phyloP scores from a whole-genome alignment of 2,888 invertebrate species.

The Pyrrhia umbra region DNA sequence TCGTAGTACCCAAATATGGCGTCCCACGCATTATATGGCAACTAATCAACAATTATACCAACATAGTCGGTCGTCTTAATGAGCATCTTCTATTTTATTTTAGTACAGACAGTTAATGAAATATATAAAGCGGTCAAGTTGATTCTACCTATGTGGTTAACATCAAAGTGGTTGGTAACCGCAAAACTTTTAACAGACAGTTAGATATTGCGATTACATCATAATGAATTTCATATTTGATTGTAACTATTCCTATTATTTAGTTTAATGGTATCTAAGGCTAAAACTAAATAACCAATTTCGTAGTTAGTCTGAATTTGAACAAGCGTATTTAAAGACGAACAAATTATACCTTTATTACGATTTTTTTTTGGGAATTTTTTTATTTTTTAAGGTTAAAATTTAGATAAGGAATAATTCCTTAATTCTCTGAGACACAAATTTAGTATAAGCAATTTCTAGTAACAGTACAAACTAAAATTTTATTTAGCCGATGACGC shows the following conservation, averaged over 20 bases:
- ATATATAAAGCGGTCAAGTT: slow-evolving; percentile 18
- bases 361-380: too few relatives aligned
- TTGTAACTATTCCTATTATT: neutral
- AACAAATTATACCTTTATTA: too few relatives aligned
- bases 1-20: neutral
- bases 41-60: slow-evolving; percentile 16
- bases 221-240: neutral
- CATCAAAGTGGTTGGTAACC: neutral
- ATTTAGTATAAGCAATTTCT: neutral
- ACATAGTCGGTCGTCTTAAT: slow-evolving; percentile 2
- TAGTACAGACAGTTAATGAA: neutral
- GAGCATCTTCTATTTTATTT: slow-evolving; percentile 2
- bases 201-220: slow-evolving; percentile 1
- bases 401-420: too few relatives aligned
- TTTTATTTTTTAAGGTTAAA: too few relatives aligned
- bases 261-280: neutral
- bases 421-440: too few relatives aligned
- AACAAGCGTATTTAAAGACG: neutral
- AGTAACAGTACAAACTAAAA: neutral
- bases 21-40: slow-evolving; percentile 2
- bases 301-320: neutral
- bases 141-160: slow-evolving; percentile 17
- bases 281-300: neutral
- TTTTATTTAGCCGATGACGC: neutral
- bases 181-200: slow-evolving; percentile 2